A percentile compares a stretch with the other conserved stretches of the same genome.
Conservation (phyloP, 2,888 invertebrate genomes). For the Prenolepis imparis region DNA sequence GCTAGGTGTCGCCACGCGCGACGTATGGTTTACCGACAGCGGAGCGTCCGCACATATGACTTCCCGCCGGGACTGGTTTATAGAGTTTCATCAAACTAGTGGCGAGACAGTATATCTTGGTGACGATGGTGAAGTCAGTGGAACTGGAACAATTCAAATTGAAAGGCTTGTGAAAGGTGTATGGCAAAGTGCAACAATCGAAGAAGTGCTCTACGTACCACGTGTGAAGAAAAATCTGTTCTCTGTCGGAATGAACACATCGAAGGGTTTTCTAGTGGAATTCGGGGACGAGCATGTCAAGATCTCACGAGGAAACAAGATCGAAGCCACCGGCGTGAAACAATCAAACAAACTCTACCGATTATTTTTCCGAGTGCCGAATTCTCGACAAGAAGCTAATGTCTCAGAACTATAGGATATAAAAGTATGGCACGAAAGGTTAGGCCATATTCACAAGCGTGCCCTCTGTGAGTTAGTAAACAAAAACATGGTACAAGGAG, state of each 20-base stretch:
- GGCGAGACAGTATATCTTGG: not conserved
- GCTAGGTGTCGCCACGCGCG: not conserved
- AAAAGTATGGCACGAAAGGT: not conserved
- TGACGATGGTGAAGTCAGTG: not conserved
- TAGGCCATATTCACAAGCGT: not conserved
- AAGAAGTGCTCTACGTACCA: not conserved
- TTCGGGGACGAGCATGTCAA: not conserved
- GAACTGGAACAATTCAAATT: not conserved
- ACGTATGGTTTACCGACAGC: not conserved
- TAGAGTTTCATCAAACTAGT: not conserved
- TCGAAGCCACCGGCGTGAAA: not conserved
- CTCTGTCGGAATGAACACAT: not conserved
- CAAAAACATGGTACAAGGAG: not conserved
- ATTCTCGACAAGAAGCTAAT: not conserved
- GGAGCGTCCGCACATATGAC: not conserved
- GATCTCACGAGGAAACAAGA: not conserved
- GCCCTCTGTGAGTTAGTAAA: not conserved
- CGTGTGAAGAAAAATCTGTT: not conserved
- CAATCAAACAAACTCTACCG: not conserved
- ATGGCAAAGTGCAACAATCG: not conserved
- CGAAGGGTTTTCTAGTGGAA: not conserved
- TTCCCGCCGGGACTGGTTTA: not conserved
- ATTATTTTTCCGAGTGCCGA: not conserved
- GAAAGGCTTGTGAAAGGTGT: not conserved
- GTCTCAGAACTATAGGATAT: not conserved